Conservation (phyloP, 2,113 vertebrate species). For the Daphoenositta chrysoptera region DNA sequence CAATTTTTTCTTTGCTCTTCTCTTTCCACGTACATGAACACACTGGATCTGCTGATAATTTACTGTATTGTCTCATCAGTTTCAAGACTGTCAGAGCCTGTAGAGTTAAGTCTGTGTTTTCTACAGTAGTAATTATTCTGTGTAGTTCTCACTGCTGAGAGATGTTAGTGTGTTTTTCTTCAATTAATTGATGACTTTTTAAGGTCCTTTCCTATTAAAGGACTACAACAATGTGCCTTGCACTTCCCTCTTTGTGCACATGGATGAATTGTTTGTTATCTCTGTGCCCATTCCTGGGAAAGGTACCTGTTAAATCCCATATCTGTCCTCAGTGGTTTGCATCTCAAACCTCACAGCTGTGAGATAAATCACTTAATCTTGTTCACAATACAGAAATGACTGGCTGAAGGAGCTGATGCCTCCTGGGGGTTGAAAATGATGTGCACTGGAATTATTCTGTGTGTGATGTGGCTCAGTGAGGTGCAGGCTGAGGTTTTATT, state of each 20-base stretch:
- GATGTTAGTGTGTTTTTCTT: background rate
- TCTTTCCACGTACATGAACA: background rate
- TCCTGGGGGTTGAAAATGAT: accelerated
- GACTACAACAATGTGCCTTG: background rate
- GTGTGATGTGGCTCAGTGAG: background rate
- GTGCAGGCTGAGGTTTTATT: background rate
- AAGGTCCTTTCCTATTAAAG: background rate
- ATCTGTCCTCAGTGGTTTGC: background rate
- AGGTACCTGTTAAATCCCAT: accelerated
- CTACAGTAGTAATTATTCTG: background rate
- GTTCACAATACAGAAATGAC: background rate
- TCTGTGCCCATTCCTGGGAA: background rate
- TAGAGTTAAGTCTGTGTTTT: background rate
- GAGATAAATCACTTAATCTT: background rate
- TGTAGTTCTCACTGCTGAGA: background rate
- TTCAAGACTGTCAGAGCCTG: background rate
- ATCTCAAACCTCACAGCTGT: background rate
- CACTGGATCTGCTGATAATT: background rate
- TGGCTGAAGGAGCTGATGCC: background rate
- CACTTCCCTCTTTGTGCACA: background rate
- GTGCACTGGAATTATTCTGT: accelerated
- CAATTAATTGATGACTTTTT: background rate
- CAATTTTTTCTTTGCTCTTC: background rate
- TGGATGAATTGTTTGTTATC: background rate
- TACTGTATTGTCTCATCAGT: background rate